These are phyloP conservation scores for Pogonomyrmex barbatus DNA, from an alignment of 1,140 invertebrate genomes.

Conservation along the genomic window DNA sequence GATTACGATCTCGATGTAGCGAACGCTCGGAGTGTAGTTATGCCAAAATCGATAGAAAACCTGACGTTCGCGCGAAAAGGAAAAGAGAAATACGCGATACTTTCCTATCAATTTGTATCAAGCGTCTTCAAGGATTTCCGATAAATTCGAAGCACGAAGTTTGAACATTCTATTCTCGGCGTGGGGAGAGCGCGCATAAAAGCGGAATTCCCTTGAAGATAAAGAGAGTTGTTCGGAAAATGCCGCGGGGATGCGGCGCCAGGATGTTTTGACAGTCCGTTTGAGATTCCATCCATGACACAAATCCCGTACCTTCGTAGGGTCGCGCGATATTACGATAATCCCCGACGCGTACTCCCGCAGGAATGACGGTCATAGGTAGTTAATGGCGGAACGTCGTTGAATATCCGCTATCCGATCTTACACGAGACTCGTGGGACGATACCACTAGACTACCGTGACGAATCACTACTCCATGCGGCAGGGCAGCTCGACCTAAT, in stretches of 20 bases:
- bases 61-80: not conserved
- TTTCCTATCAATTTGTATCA: constrained; percentile 57
- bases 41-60: constrained; percentile 46
- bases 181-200: constrained; percentile 11
- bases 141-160: constrained; percentile 54
- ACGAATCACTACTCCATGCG: constrained; percentile 64
- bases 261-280: constrained; percentile 20
- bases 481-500: constrained; percentile 65
- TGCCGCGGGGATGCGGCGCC: constrained; percentile 33
- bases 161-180: constrained; percentile 31
- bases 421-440: constrained; percentile 74
- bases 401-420: constrained; percentile 76
- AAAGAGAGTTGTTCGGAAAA: constrained; percentile 36
- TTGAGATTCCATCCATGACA: constrained; percentile 51
- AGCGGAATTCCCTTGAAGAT: constrained; percentile 29
- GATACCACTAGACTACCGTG: constrained; percentile 48
- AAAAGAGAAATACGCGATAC: constrained; percentile 35
- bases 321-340: constrained; percentile 65
- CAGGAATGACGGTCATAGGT: constrained; percentile 68
- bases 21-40: constrained; percentile 12
- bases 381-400: constrained; percentile 69
- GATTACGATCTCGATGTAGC: not conserved
- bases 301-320: constrained; percentile 46
- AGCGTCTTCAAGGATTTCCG: constrained; percentile 42
- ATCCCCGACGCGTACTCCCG: constrained; percentile 63